Percentiles rank a stretch among this genome's conserved stretches.
These are phyloP conservation scores for Chrysomallon squamiferum DNA, from an alignment of 1,140 invertebrate species.

Conservation along the genomic window DNA sequence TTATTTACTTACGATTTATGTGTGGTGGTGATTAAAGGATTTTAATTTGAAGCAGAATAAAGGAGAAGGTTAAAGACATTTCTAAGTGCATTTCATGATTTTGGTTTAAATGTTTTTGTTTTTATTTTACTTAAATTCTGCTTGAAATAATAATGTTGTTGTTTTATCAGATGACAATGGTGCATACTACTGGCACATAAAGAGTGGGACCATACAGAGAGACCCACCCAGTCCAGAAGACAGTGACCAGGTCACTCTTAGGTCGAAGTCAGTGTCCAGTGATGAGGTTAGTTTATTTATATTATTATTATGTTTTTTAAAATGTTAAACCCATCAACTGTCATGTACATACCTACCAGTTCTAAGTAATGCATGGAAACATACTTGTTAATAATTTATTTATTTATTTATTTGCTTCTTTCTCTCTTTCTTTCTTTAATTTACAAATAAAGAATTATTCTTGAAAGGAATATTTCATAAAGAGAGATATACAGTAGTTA, in stretches of 20 bases:
- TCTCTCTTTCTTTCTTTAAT: background rate
- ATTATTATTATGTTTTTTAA: background rate
- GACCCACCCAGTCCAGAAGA: constrained; percentile 75
- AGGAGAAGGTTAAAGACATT: too few species aligned
- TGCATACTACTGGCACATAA: constrained; percentile 98
- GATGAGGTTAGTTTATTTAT: constrained; percentile 37
- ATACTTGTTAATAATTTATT: background rate
- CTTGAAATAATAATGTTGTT: too few species aligned
- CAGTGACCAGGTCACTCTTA: constrained; percentile 41
- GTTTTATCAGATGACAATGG: constrained; percentile 81
- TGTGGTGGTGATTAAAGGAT: too few species aligned
- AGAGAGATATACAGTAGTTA: too few species aligned
- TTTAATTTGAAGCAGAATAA: too few species aligned
- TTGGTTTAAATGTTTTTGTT: too few species aligned
- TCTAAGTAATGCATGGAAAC: background rate
- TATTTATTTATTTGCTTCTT: background rate
- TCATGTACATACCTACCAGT: background rate
- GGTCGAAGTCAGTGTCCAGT: constrained; percentile 47
- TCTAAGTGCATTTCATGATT: too few species aligned
- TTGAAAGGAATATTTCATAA: too few species aligned
- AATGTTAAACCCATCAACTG: background rate
- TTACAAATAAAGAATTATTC: too few species aligned
- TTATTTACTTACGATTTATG: too few species aligned
- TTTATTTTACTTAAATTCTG: too few species aligned
- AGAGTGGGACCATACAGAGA: constrained; percentile 94